Evolutionary conservation across 2,113 vertebrate genomes (phyloP).

Genomic region (Jaculus jaculus): DNA sequence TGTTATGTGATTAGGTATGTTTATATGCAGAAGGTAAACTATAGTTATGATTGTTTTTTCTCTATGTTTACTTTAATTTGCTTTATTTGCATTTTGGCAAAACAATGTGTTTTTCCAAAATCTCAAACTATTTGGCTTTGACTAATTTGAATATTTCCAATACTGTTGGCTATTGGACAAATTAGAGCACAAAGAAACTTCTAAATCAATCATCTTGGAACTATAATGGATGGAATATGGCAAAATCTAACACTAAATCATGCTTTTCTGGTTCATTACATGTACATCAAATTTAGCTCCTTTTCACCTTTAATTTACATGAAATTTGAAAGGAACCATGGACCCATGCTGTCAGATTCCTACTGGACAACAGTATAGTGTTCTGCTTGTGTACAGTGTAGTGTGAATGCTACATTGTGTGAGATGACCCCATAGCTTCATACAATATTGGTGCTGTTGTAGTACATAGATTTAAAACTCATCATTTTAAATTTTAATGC

Average conservation of each 20-base stretch:
- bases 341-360: constrained; percentile 37
- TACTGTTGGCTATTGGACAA: constrained; percentile 61
- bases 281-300: constrained; percentile 52
- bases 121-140: constrained; percentile 41
- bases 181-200: constrained; percentile 74
- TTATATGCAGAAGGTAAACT: constrained; percentile 58
- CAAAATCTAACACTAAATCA: constrained; percentile 43
- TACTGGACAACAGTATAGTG: constrained; percentile 59
- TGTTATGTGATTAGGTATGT: constrained; percentile 50
- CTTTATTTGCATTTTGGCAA: constrained; percentile 50
- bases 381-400: constrained; percentile 43
- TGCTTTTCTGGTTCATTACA: constrained; percentile 54
- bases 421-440: not conserved
- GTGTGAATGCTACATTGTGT: constrained; percentile 28
- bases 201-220: constrained; percentile 71
- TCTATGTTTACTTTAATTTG: constrained; percentile 45
- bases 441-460: not conserved
- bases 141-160: constrained; percentile 57
- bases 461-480: constrained; percentile 28
- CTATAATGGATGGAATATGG: constrained; percentile 49
- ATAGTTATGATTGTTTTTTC: constrained; percentile 62
- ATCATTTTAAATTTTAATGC: constrained; percentile 69
- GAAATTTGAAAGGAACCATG: constrained; percentile 44
- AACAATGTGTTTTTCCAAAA: constrained; percentile 56
- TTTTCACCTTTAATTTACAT: constrained; percentile 54